Conservation (phyloP, 1,140 invertebrate species). For the Cydia amplana region DNA sequence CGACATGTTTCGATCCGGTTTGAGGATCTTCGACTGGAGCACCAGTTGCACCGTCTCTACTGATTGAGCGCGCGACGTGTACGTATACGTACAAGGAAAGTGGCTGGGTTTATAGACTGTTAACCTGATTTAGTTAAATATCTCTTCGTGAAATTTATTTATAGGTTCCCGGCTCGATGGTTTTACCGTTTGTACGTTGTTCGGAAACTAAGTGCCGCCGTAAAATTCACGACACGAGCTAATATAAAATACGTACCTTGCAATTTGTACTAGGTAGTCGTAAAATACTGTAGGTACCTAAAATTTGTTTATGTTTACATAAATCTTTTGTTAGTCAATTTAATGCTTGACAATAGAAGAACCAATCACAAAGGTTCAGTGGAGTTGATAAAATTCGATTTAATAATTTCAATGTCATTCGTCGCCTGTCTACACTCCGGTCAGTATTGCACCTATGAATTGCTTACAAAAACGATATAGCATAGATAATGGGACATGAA, state of each 20-base stretch:
- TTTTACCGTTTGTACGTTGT: neutral
- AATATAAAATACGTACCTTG: neutral
- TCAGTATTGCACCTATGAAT: neutral
- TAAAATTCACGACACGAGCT: neutral
- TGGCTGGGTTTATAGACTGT: too few species aligned
- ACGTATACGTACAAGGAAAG: too few species aligned
- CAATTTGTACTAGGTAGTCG: neutral
- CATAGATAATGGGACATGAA: slow-evolving; percentile 4
- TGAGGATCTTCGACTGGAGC: too few species aligned
- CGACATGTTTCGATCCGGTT: too few species aligned
- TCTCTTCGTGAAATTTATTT: neutral
- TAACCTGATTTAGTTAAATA: neutral
- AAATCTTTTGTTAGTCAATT: too few species aligned
- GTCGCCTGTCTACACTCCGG: neutral
- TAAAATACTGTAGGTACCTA: neutral
- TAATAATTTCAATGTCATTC: neutral
- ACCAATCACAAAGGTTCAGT: too few species aligned
- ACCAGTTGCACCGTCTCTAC: too few species aligned
- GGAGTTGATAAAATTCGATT: too few species aligned
- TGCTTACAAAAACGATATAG: neutral
- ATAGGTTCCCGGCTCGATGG: neutral
- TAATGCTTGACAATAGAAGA: too few species aligned
- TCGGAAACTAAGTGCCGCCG: neutral
- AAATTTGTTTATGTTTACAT: too few species aligned
- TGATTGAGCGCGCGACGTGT: too few species aligned